phyloP scores from a whole-genome alignment of 2,113 vertebrate genomes.

The Cephalopholis sonnerati region DNA sequence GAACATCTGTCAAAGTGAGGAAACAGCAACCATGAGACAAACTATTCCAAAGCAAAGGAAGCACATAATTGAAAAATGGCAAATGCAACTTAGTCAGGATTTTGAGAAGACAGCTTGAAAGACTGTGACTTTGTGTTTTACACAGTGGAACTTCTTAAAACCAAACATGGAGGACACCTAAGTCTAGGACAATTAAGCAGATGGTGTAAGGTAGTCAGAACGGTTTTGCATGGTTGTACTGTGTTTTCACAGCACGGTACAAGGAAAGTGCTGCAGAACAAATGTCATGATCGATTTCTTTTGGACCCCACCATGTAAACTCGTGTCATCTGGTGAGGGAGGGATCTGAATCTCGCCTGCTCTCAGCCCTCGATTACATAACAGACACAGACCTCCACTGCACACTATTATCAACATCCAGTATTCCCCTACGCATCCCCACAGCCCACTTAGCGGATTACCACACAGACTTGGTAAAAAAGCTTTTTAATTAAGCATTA shows the following conservation, averaged over 20 bases:
- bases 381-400: slow-evolving; percentile 41
- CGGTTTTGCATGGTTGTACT: neutral
- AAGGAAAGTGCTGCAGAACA: slow-evolving; percentile 29
- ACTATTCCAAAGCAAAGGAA: slow-evolving; percentile 21
- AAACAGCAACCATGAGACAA: slow-evolving; percentile 55
- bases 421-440: slow-evolving; percentile 57
- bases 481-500: slow-evolving; percentile 76
- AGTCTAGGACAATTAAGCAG: neutral
- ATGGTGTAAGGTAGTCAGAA: neutral
- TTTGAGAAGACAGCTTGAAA: neutral
- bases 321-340: slow-evolving; percentile 41
- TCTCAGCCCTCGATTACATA: slow-evolving; percentile 50
- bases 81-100: neutral
- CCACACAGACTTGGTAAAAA: slow-evolving; percentile 62
- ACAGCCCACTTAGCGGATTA: slow-evolving; percentile 71
- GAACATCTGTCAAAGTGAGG: slow-evolving; percentile 74
- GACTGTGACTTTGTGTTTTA: neutral
- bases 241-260: slow-evolving; percentile 16
- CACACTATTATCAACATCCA: slow-evolving; percentile 48
- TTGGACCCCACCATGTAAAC: slow-evolving; percentile 33
- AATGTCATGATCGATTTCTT: slow-evolving; percentile 35
- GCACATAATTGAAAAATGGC: neutral
- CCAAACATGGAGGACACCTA: neutral
- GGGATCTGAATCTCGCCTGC: slow-evolving; percentile 42
- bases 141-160: neutral